Conservation (phyloP, 2,888 invertebrate species). For the Aelia acuminata region DNA sequence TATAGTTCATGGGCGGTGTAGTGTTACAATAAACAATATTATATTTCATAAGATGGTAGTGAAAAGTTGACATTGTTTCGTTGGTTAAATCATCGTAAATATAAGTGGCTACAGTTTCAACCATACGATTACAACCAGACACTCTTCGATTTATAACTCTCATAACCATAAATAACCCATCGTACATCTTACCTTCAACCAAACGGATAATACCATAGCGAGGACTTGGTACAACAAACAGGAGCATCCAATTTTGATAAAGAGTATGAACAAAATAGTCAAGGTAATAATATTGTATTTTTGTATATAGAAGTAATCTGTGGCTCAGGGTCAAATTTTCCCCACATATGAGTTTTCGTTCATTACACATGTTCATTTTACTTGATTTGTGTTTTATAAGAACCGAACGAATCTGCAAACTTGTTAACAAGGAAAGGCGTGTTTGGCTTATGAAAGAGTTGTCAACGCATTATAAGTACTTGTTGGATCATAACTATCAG, state of each 20-base stretch:
- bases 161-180: neutral
- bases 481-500: too few species aligned
- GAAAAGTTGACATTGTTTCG: neutral
- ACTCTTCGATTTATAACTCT: neutral
- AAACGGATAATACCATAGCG: neutral
- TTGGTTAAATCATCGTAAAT: neutral
- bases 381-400: too few species aligned
- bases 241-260: neutral
- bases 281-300: neutral
- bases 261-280: neutral
- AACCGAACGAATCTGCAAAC: too few species aligned
- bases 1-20: neutral
- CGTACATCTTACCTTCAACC: neutral
- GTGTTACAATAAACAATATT: neutral
- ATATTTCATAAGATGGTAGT: neutral
- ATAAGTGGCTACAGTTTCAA: neutral
- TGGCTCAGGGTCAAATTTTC: neutral
- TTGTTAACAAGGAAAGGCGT: too few species aligned
- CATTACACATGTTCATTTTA: neutral
- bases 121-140: neutral
- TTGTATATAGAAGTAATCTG: neutral
- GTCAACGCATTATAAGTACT: too few species aligned
- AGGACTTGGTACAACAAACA: neutral
- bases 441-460: too few species aligned
- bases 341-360: neutral